These are phyloP conservation scores for Prionace glauca DNA, from an alignment of 2,797 vertebrate species.

Conservation along the genomic window DNA sequence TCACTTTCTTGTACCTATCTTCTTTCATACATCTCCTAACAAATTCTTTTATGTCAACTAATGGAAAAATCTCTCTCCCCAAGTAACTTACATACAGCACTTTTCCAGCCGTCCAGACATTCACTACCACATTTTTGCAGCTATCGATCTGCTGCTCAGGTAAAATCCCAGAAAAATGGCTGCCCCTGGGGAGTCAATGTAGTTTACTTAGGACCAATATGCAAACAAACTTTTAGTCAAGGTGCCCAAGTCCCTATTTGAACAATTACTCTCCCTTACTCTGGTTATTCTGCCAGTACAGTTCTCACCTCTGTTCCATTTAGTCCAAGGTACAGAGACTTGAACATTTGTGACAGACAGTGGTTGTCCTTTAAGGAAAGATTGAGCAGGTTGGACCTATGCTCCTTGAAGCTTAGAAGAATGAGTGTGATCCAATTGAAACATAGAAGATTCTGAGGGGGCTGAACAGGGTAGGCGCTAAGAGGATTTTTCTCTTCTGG, in stretches of 20 bases:
- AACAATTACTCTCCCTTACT: background rate
- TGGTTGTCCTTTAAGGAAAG: background rate
- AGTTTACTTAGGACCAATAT: background rate
- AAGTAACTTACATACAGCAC: no score
- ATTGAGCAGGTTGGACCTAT: background rate
- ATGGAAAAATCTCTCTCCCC: background rate
- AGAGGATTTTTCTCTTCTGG: background rate
- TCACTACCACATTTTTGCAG: background rate
- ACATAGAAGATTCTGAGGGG: background rate
- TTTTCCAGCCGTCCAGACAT: background rate
- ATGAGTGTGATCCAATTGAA: background rate
- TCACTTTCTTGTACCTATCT: background rate
- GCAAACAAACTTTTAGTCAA: background rate
- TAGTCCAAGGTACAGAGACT: background rate
- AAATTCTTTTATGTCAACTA: background rate
- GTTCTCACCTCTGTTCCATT: background rate
- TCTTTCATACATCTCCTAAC: background rate
- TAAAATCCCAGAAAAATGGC: background rate
- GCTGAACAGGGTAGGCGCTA: background rate
- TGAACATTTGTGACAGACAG: background rate
- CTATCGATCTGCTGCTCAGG: background rate
- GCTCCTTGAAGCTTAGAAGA: background rate
- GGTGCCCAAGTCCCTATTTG: background rate
- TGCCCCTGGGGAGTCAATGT: background rate
- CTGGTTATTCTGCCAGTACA: background rate